Evolutionary conservation across 2,888 invertebrate species (phyloP).

Genomic region (Brenthis hecate): DNA sequence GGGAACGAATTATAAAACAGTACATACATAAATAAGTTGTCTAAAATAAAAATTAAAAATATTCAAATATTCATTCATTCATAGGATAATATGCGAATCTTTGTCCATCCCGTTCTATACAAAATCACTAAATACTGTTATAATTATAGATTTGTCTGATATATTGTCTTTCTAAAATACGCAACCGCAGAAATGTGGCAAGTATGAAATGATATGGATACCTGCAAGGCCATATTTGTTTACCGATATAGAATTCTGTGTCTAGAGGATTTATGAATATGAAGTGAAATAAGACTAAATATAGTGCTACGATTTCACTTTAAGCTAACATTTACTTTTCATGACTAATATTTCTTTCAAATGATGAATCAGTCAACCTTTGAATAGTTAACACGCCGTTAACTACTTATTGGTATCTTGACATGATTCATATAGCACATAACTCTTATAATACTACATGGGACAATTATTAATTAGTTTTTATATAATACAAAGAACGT

Average conservation of each 20-base stretch:
- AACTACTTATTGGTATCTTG: slow-evolving; percentile 4
- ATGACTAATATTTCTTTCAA: slow-evolving; percentile 21
- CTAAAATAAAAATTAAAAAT: too few relatives aligned
- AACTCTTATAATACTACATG: slow-evolving; percentile 14
- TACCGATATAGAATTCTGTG: slow-evolving; percentile 49
- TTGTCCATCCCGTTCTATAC: too few relatives aligned
- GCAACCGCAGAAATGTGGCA: slow-evolving; percentile 68
- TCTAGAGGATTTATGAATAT: not conserved
- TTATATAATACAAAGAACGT: not conserved
- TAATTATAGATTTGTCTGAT: not conserved
- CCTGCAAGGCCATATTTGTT: slow-evolving; percentile 75
- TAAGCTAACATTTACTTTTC: not conserved
- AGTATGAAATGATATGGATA: slow-evolving; percentile 68
- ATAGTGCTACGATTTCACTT: not conserved
- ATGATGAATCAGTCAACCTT: slow-evolving; percentile 29
- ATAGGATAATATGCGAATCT: too few relatives aligned
- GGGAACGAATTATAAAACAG: too few relatives aligned
- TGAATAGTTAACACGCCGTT: slow-evolving; percentile 27
- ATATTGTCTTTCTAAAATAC: slow-evolving; percentile 36
- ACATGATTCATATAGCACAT: slow-evolving; percentile 22
- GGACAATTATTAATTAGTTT: slow-evolving; percentile 4
- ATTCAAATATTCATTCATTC: too few relatives aligned
- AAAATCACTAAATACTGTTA: too few relatives aligned
- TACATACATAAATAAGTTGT: too few relatives aligned
- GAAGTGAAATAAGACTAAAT: slow-evolving; percentile 1